A percentile compares a stretch with the other conserved stretches of the same genome.
Conservation (phyloP, 1,140 invertebrate genomes). For the Acromyrmex heyeri region DNA sequence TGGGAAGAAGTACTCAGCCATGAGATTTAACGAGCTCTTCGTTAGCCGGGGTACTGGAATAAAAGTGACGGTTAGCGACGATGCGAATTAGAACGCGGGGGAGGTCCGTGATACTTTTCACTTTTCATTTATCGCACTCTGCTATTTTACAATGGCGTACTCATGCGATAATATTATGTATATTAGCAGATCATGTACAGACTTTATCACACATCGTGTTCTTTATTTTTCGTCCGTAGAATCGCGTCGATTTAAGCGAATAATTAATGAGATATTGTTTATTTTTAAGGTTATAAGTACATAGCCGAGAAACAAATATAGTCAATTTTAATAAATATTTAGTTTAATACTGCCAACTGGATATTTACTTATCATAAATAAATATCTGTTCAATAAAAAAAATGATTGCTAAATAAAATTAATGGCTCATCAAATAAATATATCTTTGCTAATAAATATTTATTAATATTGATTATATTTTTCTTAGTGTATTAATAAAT, state of each 20-base stretch:
- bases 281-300: background rate
- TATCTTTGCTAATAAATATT: no score
- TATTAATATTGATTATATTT: no score
- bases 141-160: constrained; percentile 21
- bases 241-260: background rate
- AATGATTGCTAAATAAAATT: no score
- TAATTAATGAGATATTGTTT: constrained; percentile 45
- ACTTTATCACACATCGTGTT: background rate
- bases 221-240: background rate
- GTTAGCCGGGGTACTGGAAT: constrained; percentile 9
- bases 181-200: background rate
- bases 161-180: background rate
- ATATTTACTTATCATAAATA: no score
- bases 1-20: constrained; percentile 33
- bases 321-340: no score
- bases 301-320: no score
- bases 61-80: constrained; percentile 29
- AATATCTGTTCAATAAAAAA: no score
- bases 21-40: constrained; percentile 4
- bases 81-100: constrained; percentile 52
- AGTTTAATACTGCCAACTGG: no score
- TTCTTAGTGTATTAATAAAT: background rate
- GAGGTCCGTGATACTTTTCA: constrained; percentile 58
- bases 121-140: constrained; percentile 51
- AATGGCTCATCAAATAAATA: no score